phyloP scores from a whole-genome alignment of 2,113 vertebrate genomes.

The Symphodus melops region DNA sequence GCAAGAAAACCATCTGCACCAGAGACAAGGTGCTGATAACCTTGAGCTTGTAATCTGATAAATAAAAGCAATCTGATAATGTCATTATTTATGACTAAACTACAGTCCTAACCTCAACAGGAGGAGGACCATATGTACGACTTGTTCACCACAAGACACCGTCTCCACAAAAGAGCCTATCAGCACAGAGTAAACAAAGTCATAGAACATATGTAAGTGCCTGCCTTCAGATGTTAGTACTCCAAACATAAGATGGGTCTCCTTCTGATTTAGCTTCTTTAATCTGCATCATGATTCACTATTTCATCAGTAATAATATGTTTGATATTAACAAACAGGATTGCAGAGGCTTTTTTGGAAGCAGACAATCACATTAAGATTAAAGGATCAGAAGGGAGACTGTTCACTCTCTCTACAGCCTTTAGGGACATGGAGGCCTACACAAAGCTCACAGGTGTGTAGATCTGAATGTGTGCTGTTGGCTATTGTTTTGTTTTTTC shows the following conservation, averaged over 20 bases:
- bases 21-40: slow-evolving; percentile 89
- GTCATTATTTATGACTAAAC: slow-evolving; percentile 6
- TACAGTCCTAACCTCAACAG: slow-evolving; percentile 70
- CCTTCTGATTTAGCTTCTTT: background rate
- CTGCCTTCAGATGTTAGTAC: background rate
- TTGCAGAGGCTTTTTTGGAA: slow-evolving; percentile 92
- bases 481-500: background rate
- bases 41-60: background rate
- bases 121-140: slow-evolving; percentile 93
- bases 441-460: slow-evolving; percentile 92
- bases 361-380: slow-evolving; percentile 89
- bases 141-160: slow-evolving; percentile 94
- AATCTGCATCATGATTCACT: background rate
- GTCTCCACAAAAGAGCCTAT: slow-evolving; percentile 92
- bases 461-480: background rate
- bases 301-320: background rate
- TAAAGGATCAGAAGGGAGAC: slow-evolving; percentile 82
- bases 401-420: slow-evolving; percentile 88
- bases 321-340: slow-evolving; percentile 80
- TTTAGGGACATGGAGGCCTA: slow-evolving; percentile 96
- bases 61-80: background rate
- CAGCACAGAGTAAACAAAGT: slow-evolving; percentile 93
- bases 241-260: background rate
- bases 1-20: slow-evolving; percentile 89
- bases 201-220: slow-evolving; percentile 95